Percentiles rank a stretch among this genome's conserved stretches.
Conservation (phyloP, 2,888 invertebrate species). For the Scaptomyza polygonia region DNA sequence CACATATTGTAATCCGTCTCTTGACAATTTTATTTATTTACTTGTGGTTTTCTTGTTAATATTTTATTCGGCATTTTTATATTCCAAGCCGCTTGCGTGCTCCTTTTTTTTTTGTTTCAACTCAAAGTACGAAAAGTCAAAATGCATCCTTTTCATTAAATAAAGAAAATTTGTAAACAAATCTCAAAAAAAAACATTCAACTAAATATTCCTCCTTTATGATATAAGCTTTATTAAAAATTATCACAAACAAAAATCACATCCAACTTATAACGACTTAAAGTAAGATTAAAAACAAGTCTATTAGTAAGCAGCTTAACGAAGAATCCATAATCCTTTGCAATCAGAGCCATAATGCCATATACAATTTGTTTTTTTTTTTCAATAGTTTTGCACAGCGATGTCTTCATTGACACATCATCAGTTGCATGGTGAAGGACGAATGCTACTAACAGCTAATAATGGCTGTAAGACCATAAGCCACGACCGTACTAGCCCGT, state of each 20-base stretch:
- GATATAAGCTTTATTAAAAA: too few relatives aligned
- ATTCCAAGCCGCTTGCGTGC: too few relatives aligned
- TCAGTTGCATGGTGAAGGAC: not conserved
- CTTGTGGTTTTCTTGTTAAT: too few relatives aligned
- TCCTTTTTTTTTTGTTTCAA: too few relatives aligned
- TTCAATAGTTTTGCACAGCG: conserved; percentile 1
- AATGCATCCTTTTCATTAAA: too few relatives aligned
- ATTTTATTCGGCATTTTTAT: too few relatives aligned
- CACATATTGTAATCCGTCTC: too few relatives aligned
- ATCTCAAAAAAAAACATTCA: too few relatives aligned
- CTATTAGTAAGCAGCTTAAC: not conserved
- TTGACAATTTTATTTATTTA: too few relatives aligned
- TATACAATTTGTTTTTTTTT: not conserved
- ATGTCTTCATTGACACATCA: conserved; percentile 36
- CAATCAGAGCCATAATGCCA: conserved; percentile 2
- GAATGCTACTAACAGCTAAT: conserved; percentile 25
- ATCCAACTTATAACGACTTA: not conserved
- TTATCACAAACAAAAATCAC: not conserved
- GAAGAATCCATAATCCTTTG: conserved; percentile 8
- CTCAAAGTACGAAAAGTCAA: too few relatives aligned
- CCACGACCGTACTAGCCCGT: conserved; percentile 7
- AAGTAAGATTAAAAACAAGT: not conserved
- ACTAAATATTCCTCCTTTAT: too few relatives aligned
- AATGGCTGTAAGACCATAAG: conserved; percentile 29
- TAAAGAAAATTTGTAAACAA: too few relatives aligned